Conservation (phyloP, 2,888 invertebrate species). For the Stenodema calcarata region DNA sequence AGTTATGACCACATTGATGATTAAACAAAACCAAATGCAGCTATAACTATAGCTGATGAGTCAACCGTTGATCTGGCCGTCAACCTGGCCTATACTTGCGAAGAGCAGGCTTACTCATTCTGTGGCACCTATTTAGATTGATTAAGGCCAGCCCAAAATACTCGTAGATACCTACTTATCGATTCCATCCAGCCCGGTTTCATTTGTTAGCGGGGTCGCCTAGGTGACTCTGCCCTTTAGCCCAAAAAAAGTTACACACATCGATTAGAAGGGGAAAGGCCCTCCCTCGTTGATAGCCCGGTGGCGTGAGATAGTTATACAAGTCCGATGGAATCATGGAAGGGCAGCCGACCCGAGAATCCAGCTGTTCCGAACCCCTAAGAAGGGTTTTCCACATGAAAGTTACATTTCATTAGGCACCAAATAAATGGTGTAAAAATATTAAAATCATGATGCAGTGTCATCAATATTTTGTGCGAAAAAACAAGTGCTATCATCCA, state of each 20-base stretch:
- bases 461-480: too few relatives aligned
- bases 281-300: not conserved
- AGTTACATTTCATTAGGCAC: too few relatives aligned
- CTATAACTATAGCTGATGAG: too few relatives aligned
- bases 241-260: not conserved
- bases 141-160: not conserved
- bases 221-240: slow-evolving; percentile 27
- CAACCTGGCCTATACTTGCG: too few relatives aligned
- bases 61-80: too few relatives aligned
- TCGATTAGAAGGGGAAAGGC: slow-evolving; percentile 17
- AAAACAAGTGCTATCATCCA: too few relatives aligned
- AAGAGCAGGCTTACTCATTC: too few relatives aligned
- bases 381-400: not conserved
- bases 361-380: not conserved
- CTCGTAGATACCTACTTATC: not conserved
- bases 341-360: not conserved
- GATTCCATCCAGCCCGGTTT: slow-evolving; percentile 11
- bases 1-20: too few relatives aligned
- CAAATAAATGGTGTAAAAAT: too few relatives aligned
- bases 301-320: not conserved
- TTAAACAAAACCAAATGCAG: too few relatives aligned
- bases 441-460: too few relatives aligned
- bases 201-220: slow-evolving; percentile 31
- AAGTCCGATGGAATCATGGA: not conserved
- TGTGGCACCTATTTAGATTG: too few relatives aligned